Evolutionary conservation across 2,888 invertebrate genomes (phyloP).

Genomic region (Sphecodes monilicornis): DNA sequence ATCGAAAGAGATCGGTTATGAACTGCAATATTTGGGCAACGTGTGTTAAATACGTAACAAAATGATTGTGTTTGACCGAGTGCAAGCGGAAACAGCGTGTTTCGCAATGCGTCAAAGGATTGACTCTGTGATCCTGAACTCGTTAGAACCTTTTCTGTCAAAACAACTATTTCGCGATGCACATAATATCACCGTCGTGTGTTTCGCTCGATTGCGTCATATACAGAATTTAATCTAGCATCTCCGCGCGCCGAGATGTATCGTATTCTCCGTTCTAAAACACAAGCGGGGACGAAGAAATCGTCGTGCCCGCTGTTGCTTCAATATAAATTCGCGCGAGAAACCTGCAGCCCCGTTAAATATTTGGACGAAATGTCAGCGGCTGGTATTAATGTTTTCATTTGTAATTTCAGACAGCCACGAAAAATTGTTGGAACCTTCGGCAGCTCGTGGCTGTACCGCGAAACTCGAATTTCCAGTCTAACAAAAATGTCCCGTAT

Average conservation of each 20-base stretch:
- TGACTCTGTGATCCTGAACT: slow-evolving; percentile 18
- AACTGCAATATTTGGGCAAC: background rate
- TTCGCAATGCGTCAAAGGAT: slow-evolving; percentile 29
- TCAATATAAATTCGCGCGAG: slow-evolving; percentile 9
- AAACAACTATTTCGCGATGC: slow-evolving; percentile 33
- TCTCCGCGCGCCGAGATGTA: slow-evolving; percentile 1
- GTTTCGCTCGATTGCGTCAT: background rate
- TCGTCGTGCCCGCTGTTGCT: background rate
- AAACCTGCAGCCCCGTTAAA: slow-evolving; percentile 6
- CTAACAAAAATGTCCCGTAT: slow-evolving; percentile 19
- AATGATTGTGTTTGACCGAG: slow-evolving; percentile 3
- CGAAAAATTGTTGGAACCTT: background rate
- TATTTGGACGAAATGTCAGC: background rate
- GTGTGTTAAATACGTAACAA: slow-evolving; percentile 13
- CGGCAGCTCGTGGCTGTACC: background rate
- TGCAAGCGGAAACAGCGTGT: background rate
- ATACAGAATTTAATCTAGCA: slow-evolving; percentile 21
- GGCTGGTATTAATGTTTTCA: slow-evolving; percentile 3
- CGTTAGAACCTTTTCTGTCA: slow-evolving; percentile 16
- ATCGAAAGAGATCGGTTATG: background rate
- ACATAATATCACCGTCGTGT: slow-evolving; percentile 19
- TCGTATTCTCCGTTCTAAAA: background rate
- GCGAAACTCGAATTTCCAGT: background rate
- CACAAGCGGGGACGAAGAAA: background rate
- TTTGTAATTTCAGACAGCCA: background rate